Base-by-base conservation (phyloP, 2,888 invertebrate genomes). In the Bunonema sp. region DNA sequence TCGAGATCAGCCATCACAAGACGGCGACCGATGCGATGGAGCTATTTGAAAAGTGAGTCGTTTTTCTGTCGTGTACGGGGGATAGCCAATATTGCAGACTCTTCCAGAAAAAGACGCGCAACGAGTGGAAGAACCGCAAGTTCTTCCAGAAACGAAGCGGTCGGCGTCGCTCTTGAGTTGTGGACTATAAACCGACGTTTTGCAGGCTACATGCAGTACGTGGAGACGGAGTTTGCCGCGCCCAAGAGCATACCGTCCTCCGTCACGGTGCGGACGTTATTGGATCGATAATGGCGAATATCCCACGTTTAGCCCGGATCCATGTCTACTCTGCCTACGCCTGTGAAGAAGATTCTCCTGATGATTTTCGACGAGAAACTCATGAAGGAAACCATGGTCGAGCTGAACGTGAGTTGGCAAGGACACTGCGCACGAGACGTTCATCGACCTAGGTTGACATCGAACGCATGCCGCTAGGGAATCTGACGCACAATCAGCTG, bases 381-480 rank as follows among this genome's bases (percentile, higher is more conserved):
- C 5, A 93, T 97, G 91, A 87, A 87, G 69, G 79, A 79, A 68
- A 81, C 84, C 0, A 79, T 97, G 79, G 70, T 83, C 66, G 88
- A 91, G 68, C 91, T 88, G 72, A 88, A 97, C 74, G 81, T 80
- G 59, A 52, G 29, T 30, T 21, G n/a, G n/a, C n/a, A n/a, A n/a
- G n/a, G n/a, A n/a, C n/a, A n/a, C n/a, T n/a, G n/a, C n/a, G n/a
- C n/a, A n/a, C n/a, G n/a, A n/a, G n/a, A 2, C 3, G 3, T 7
- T 31, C 10, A 10, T 15, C 15, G 3, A 31, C 50, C 20, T 50
- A 75, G 73, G 72, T 97, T 54, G 93, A 97, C 70, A 78, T 84
- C 58, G 86, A 88, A 49, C 91, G 93, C 73, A 91, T 97, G 93
- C 97, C 97, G 0, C 73, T 97, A 7, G 97, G 93, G 19, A 93